Evolutionary conservation across 1,140 invertebrate genomes (phyloP).

Genomic region (Pogonognathellus flavescens): DNA sequence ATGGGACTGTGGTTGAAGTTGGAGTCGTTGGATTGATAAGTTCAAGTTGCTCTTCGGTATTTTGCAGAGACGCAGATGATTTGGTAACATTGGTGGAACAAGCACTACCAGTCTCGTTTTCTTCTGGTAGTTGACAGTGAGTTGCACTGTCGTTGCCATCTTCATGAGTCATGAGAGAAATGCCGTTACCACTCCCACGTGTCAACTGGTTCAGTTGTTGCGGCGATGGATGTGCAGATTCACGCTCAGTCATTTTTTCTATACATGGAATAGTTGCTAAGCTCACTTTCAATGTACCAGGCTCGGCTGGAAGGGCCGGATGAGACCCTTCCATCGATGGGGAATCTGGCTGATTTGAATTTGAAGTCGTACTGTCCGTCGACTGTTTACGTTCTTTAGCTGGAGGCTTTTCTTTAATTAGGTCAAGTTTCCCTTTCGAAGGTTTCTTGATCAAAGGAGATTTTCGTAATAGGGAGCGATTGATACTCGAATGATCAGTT

Average conservation of each 20-base stretch:
- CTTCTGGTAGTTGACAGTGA: conserved; percentile 31
- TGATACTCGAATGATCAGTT: conserved; percentile 90
- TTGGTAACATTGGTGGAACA: not conserved
- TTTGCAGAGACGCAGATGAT: conserved; percentile 20
- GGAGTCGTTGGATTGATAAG: conserved; percentile 30
- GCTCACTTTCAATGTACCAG: conserved; percentile 71
- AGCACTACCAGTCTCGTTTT: conserved; percentile 20
- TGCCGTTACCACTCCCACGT: conserved; percentile 63
- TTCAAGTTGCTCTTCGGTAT: conserved; percentile 6
- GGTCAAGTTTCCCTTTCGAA: conserved; percentile 61
- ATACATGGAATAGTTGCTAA: conserved; percentile 74
- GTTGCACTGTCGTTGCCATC: not conserved
- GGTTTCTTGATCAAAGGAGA: conserved; percentile 66
- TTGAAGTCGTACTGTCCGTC: conserved; percentile 62
- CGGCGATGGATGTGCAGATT: conserved; percentile 83
- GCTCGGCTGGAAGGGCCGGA: conserved; percentile 89
- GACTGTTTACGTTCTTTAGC: conserved; percentile 62
- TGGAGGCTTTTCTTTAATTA: conserved; percentile 61
- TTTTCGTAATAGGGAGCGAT: conserved; percentile 80
- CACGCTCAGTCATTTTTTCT: conserved; percentile 94
- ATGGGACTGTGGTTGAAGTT: conserved; percentile 6
- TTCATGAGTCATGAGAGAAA: conserved; percentile 56
- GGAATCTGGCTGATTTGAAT: conserved; percentile 69
- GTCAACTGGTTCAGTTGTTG: conserved; percentile 69
- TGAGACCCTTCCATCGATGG: conserved; percentile 85